These are phyloP conservation scores for Lagorchestes hirsutus DNA, from an alignment of 2,797 vertebrate species.

Conservation along the genomic window DNA sequence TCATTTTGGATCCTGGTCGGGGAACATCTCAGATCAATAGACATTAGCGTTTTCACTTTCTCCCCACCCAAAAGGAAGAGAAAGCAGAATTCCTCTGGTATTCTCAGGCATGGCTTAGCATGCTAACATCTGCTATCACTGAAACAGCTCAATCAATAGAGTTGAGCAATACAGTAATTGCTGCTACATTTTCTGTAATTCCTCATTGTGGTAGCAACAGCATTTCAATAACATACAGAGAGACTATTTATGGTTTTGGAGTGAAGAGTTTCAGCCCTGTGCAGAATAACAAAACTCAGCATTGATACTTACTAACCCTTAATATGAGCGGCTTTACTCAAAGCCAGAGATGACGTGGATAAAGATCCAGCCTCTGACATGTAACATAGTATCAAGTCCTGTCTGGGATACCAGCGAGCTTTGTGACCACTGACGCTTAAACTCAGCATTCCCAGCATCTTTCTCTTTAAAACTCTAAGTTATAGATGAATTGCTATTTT, in stretches of 20 bases:
- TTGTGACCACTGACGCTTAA: background rate
- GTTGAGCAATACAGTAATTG: conserved; percentile 77
- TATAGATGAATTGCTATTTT: background rate
- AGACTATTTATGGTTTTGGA: conserved; percentile 73
- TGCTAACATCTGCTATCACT: conserved; percentile 20
- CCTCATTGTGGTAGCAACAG: conserved; percentile 71
- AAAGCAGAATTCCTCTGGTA: conserved; percentile 60
- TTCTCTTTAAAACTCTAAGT: background rate
- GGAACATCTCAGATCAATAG: conserved; percentile 69
- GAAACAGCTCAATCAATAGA: conserved; percentile 72
- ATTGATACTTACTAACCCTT: conserved; percentile 58
- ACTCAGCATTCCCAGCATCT: background rate
- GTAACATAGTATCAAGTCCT: no score
- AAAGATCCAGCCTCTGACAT: background rate
- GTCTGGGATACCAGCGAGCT: background rate
- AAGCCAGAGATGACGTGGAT: conserved; percentile 24
- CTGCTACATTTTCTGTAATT: conserved; percentile 68
- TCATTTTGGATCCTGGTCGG: conserved; percentile 64
- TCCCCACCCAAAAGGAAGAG: conserved; percentile 32
- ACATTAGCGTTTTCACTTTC: conserved; percentile 44
- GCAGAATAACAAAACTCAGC: conserved; percentile 62
- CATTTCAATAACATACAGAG: conserved; percentile 76
- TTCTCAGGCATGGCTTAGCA: conserved; percentile 56
- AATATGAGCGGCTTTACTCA: conserved; percentile 31
- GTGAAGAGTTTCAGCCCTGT: conserved; percentile 62